Evolutionary conservation across 2,113 vertebrate species (phyloP), one percentile per base, ranked within the genome.

Genomic region (Callipepla squamata): DNA sequence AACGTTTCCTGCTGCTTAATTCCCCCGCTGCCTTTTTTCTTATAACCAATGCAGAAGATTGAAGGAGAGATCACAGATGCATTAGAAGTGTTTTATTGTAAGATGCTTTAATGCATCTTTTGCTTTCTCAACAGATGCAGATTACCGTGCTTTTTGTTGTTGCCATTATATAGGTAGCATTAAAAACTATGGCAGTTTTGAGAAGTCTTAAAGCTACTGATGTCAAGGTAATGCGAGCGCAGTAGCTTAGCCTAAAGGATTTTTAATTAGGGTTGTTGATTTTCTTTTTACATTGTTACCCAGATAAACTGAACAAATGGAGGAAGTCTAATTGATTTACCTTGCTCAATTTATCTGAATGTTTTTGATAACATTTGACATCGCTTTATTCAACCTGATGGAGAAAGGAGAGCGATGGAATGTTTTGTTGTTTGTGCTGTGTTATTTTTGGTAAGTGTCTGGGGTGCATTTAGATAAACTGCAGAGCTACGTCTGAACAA

Each of bases 201-300:
- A 92, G 96, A 98, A 98, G 94, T 95, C 92, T 97, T 98, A 89
- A 61, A 94, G 81, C 94, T 95, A 80, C 81, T 73, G 50, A 86
- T 97, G 89, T 98, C 98, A 95, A 94, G 97, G 97, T 97, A 97
- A 97, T 23, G 17, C 80, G 84, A 97, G 97, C 95, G 84, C 82
- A 93, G 67, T 89, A 97, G 96, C 88, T 73, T 91, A 96, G 90
- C 93, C 96, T 97, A 96, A 97, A 96, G 97, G 97, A 97, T 97
- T 97, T 97, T 94, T 98, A 98, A 97, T 98, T 98, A 97, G 85
- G 45, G 76, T 67, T 89, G 57, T 28, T 36, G 59, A 66, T n/a
- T 44, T 30, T 48, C 40, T 70, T 72, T 57, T 95, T 69, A 85
- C 75, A 28, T 91, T 96, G 80, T 95, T 95, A 95, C 93, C 89